Base-by-base conservation (phyloP, 2,888 invertebrate genomes). In the Caenorhabditis sinica region DNA sequence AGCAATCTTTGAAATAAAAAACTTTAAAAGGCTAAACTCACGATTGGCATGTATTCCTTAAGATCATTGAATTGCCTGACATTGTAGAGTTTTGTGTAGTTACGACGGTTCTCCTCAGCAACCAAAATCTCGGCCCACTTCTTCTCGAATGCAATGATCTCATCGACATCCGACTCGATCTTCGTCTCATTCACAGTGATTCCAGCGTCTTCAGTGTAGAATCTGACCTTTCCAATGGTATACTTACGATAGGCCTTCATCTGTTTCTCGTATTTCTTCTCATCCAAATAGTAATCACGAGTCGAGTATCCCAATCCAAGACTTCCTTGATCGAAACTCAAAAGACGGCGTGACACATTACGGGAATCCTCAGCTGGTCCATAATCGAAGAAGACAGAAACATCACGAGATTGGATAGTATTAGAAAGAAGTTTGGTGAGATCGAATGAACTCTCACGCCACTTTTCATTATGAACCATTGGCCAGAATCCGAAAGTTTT, bases 291-390 rank as follows among this genome's bases (percentile, higher is more conserved):
- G 71, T 92, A 92, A 66, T 92, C 91, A 6, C 92, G 74, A 13
- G 92, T 90, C 11, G 88, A 86, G n/a, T 87, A 82, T n/a, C 92
- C 92, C 36, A 92, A 85, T 9, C 92, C 92, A n/a, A 92, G 87
- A 49, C 85, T 85, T 60, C 91, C 91, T 85, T 92, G 92, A 72
- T 92, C 92, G 61, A 92, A 90, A 58, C 82, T 83, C 20, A 90
- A 60, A 51, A 89, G 74, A n/a, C 89, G 68, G 15, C 89, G 76
- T 8, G 87, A 83, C 11, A 89, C 90, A 83, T 91, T 89, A 53
- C 87, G 86, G 49, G 89, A 87, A 75, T 91, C 91, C 53, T 90
- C 86, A 6, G 90, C 86, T 58, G 91, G 89, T 82, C 90, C 90
- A 49, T 88, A 87, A 68, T 91, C 90, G 58, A 91, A 80, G 86